Evolutionary conservation across 2,113 vertebrate species (phyloP).

Genomic region (Rhinopomastus cyanomelas): DNA sequence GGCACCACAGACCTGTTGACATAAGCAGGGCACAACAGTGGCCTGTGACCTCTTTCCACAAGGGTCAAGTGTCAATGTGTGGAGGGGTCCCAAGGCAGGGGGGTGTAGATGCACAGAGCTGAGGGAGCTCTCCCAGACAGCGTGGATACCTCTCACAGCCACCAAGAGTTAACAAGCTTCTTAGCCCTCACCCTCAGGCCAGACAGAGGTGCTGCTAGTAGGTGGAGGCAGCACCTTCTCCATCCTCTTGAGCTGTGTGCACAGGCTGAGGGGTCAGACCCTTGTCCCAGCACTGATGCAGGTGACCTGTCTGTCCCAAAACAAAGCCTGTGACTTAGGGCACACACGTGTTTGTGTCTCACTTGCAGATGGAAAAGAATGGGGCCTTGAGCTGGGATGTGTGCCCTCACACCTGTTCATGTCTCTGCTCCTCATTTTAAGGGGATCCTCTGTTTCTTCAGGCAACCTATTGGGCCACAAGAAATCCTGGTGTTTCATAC

Average conservation of each 20-base stretch:
- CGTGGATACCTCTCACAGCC: not conserved
- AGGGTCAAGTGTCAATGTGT: not conserved
- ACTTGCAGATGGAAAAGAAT: rapidly evolving
- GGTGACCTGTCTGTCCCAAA: not conserved
- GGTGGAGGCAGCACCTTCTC: not conserved
- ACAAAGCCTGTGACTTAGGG: not conserved
- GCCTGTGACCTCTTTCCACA: not conserved
- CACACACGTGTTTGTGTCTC: rapidly evolving
- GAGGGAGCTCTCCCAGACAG: not conserved
- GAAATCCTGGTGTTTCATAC: not conserved
- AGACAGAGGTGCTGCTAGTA: not conserved
- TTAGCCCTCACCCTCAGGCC: not conserved
- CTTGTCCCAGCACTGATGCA: not conserved
- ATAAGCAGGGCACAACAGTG: rapidly evolving
- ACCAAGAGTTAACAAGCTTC: not conserved
- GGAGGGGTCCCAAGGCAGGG: not conserved
- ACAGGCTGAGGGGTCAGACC: not conserved
- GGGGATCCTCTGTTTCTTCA: not conserved
- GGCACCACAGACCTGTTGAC: rapidly evolving
- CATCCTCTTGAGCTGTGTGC: not conserved
- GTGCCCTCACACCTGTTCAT: not conserved
- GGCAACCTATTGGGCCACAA: not conserved
- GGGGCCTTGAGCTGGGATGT: not conserved
- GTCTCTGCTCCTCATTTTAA: not conserved
- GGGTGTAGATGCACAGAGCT: not conserved